Evolutionary conservation across 2,797 vertebrate genomes (phyloP).

Genomic region (Rhinatrema bivittatum): DNA sequence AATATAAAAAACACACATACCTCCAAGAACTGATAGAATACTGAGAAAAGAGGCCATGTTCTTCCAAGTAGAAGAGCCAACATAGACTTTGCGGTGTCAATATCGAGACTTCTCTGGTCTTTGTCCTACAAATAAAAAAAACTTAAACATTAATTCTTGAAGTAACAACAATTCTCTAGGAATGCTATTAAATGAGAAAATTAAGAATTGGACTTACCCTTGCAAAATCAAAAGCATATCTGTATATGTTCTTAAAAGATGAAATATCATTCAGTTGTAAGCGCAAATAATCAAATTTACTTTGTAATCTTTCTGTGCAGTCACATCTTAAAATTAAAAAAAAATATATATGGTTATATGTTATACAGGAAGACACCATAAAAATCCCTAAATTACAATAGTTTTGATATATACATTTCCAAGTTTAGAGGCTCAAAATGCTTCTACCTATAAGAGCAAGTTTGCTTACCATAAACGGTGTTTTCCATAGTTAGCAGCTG

Average conservation of each 20-base stretch:
- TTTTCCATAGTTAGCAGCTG: no score
- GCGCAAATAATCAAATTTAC: slow-evolving; percentile 85
- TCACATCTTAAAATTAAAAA: slow-evolving; percentile 75
- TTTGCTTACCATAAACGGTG: no score
- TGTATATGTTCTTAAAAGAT: slow-evolving; percentile 91
- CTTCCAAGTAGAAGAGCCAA: slow-evolving; percentile 82
- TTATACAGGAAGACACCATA: accelerated
- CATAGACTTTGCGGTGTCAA: slow-evolving; percentile 93
- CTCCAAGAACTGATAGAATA: slow-evolving; percentile 92
- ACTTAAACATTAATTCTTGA: slow-evolving; percentile 11
- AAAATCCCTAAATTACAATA: neutral
- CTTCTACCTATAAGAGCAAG: no score
- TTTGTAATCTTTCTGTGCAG: slow-evolving; percentile 83
- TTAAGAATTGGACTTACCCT: slow-evolving; percentile 64
- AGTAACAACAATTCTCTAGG: neutral
- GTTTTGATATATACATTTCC: no score
- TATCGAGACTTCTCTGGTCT: slow-evolving; percentile 91
- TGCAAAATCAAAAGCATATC: slow-evolving; percentile 96
- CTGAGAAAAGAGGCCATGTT: slow-evolving; percentile 88
- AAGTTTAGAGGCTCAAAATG: no score
- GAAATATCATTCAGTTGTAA: slow-evolving; percentile 80
- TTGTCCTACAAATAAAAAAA: slow-evolving; percentile 68
- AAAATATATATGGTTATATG: neutral
- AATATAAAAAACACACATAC: slow-evolving; percentile 59
- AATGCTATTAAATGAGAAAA: neutral